These are phyloP conservation scores for Gambelia wislizenii DNA, from an alignment of 2,797 vertebrate species.

Conservation along the genomic window DNA sequence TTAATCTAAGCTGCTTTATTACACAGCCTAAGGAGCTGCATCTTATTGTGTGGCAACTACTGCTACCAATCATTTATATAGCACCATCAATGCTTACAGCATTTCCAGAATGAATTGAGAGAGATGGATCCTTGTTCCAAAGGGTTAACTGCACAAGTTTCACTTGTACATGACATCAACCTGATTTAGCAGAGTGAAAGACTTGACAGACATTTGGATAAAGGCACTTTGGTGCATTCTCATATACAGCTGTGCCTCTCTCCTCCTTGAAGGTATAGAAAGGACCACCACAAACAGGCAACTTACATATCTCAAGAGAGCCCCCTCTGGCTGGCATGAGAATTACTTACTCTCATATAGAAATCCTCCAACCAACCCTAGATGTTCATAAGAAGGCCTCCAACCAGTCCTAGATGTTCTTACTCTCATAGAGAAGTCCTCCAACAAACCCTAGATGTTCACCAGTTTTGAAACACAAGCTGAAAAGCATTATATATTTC, in stretches of 20 bases:
- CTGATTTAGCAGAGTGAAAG: not conserved
- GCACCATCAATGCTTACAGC: conserved; percentile 17
- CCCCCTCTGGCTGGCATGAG: no score
- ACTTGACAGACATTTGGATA: not conserved
- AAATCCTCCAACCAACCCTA: no score
- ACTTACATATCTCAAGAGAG: no score
- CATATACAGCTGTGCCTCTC: not conserved
- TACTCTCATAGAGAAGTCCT: no score
- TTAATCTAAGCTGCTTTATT: conserved; percentile 34
- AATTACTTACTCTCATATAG: no score
- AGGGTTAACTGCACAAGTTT: not conserved
- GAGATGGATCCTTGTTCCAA: not conserved
- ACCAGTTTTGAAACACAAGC: not conserved
- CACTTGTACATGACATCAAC: not conserved
- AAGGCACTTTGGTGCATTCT: not conserved
- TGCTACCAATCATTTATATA: conserved; percentile 36
- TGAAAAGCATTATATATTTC: not conserved
- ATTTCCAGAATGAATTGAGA: not conserved
- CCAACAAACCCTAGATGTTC: no score
- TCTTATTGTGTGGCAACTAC: conserved; percentile 6
- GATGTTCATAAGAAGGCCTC: no score
- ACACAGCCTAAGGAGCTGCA: conserved; percentile 7
- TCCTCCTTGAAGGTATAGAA: not conserved
- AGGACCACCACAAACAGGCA: no score
- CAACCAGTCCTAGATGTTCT: no score